Evolutionary conservation across 2,888 invertebrate species (phyloP), one percentile per base, ranked within the genome.

Genomic region (Erannis defoliaria): DNA sequence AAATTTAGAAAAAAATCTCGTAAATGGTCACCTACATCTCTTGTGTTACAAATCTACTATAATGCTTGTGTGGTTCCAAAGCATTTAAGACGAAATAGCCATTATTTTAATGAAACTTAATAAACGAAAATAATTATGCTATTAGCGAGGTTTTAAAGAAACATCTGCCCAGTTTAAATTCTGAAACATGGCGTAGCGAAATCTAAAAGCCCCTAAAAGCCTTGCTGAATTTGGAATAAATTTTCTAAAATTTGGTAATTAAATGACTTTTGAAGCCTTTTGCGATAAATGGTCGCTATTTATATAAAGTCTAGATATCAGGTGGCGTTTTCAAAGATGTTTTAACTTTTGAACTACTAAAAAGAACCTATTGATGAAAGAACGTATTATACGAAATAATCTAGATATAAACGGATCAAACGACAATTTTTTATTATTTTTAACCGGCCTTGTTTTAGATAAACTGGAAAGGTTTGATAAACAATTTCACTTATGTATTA

Each of bases 261-360:
- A 31, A 42, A 42, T 42, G n/a, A 31, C 31, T 46, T 46, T 46
- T 46, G 46, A 19, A 31, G 19, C 29, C 19, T 31, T 18, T 16
- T 10, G 12, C 18, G 14, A 10, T 2, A 46, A 46, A 46, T 29
- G 29, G 46, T 29, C 29, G 31, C 29, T 46, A 31, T 46, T 46
- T 46, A 46, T 46, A 29, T 46, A 18, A 29, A 31, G 29, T 46
- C 46, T 46, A 12, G 18, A 46, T 12, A 29, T 31, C 46, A n/a
- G 46, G 12, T 45, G 31, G 46, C 18, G 8, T 31, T 31, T 0
- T 12, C 6, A 31, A 46, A 31, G 46, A 31, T 31, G 19, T 46
- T 46, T 8, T 2, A 46, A 46, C 46, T 31, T 46, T 46, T 46
- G 12, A 31, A 31, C 16, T 46, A 31, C 29, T 31, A 16, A 45